A percentile compares a stretch with the other conserved stretches of the same genome.
phyloP scores from a whole-genome alignment of 2,797 vertebrate genomes.

The Microctenopoma stevenorrisi region DNA sequence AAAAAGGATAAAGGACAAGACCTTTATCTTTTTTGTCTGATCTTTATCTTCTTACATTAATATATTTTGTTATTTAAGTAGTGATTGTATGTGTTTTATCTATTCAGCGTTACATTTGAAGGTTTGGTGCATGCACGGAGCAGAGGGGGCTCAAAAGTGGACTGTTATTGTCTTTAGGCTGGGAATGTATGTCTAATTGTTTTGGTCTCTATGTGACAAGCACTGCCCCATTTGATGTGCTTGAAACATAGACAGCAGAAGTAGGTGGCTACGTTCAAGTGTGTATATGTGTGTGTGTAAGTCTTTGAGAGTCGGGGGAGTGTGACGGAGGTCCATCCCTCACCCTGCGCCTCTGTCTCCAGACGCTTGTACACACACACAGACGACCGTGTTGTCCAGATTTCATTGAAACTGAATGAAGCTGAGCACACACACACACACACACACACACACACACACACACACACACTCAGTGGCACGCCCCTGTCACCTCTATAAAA shows the following conservation, averaged over 20 bases:
- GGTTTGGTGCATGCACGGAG: not conserved
- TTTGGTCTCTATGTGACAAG: slow-evolving; percentile 55
- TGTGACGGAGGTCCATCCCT: slow-evolving; percentile 72
- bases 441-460: slow-evolving; percentile 1
- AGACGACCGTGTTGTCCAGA: slow-evolving; percentile 36
- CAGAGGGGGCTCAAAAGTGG: not conserved
- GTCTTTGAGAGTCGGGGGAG: slow-evolving; percentile 67
- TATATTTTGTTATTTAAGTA: no score
- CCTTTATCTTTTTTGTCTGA: no score
- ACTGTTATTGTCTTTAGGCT: slow-evolving; percentile 22
- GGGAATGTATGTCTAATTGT: slow-evolving; percentile 41
- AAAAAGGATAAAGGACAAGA: slow-evolving; percentile 13
- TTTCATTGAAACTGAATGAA: slow-evolving; percentile 60
- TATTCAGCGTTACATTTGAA: not conserved
- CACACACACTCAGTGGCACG: slow-evolving; percentile 52
- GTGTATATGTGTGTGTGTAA: slow-evolving; percentile 36
- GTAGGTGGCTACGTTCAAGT: slow-evolving; percentile 26
- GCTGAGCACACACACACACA: slow-evolving; percentile 24
- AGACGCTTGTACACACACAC: slow-evolving; percentile 57
- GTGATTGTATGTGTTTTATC: no score
- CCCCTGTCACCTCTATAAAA: slow-evolving; percentile 82
- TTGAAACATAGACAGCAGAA: slow-evolving; percentile 61
- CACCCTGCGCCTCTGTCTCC: slow-evolving; percentile 70
- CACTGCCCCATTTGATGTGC: slow-evolving; percentile 68
- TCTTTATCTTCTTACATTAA: no score